Evolutionary conservation across 2,113 vertebrate genomes (phyloP), one percentile per base, ranked within the genome.

Genomic region (Plectropomus leopardus): DNA sequence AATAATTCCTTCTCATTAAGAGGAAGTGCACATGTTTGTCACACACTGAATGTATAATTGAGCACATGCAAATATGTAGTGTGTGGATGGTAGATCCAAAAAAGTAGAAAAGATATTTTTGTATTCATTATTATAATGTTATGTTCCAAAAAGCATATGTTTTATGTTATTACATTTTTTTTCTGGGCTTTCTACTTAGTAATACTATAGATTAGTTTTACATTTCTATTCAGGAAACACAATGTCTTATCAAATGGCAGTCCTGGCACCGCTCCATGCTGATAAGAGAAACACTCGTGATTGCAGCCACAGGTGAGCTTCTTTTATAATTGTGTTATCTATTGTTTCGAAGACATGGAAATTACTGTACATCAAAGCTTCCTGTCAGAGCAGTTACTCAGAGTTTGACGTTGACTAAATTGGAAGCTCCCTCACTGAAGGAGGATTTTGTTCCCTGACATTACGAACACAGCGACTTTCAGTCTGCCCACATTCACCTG

Each of bases 1-100:
- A 92, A 95, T 95, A 92, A 94, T 95, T 94, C 92, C 83, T 79
- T 72, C 89, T 91, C 86, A 91, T 94, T 87, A 93, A 83, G 79
- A 85, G 73, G 81, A 87, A 42, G 86, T 90, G 82, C 88, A 92
- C 92, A 93, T 88, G 93, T 92, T 92, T 93, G 85, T 88, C 88
- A 89, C 88, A 85, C 85, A 60, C 70, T 86, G 92, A 91, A 95
- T 94, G 86, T 88, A 91, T 93, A 93, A 94, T 92, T 83, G 75
- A 91, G 84, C 63, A 79, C 75, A 84, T 90, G 88, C 81, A 89
- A 93, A 92, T 92, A 30, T 81, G 60, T 23, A 21, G 65, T 32
- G 66, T 86, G 64, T 80, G 30, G 34, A 36, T 23, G 14, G 51
- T 53, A 47, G 32, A 73, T 72, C 7, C 42, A n/a, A 47, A 81